These are phyloP conservation scores for Lordiphosa mommai DNA, from an alignment of 1,140 invertebrate genomes.

Conservation along the genomic window DNA sequence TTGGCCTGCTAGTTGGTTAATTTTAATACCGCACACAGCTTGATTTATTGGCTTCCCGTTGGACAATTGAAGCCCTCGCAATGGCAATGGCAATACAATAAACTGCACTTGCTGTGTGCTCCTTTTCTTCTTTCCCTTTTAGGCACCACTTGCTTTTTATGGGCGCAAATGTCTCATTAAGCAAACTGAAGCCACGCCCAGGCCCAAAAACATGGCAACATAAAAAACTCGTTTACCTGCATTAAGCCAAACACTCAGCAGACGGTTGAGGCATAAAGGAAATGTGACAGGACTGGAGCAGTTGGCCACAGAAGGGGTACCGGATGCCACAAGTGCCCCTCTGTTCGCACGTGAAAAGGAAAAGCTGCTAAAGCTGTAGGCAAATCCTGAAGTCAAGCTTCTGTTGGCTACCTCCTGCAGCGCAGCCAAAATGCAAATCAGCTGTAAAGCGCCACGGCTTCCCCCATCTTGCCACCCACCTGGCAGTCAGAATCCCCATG, in stretches of 20 bases:
- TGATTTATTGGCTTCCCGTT: slow-evolving; percentile 50
- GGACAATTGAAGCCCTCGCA: slow-evolving; percentile 51
- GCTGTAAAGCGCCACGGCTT: slow-evolving; percentile 46
- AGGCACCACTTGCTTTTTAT: slow-evolving; percentile 45
- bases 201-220: slow-evolving; percentile 29
- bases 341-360: slow-evolving; percentile 47
- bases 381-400: slow-evolving; percentile 32
- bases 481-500: slow-evolving; percentile 23
- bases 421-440: slow-evolving; percentile 68
- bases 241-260: slow-evolving; percentile 73
- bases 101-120: slow-evolving; percentile 57
- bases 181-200: slow-evolving; percentile 27
- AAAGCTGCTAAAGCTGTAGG: slow-evolving; percentile 31
- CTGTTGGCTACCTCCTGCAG: slow-evolving; percentile 41
- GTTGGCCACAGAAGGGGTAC: neutral
- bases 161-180: slow-evolving; percentile 58
- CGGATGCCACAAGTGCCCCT: slow-evolving; percentile 71
- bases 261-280: slow-evolving; percentile 67
- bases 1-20: slow-evolving; percentile 74
- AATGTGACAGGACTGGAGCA: slow-evolving; percentile 49
- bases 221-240: slow-evolving; percentile 76
- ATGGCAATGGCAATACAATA: slow-evolving; percentile 55
- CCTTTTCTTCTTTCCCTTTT: neutral
- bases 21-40: slow-evolving; percentile 61
- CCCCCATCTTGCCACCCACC: neutral